Evolutionary conservation across 2,113 vertebrate genomes (phyloP).

Genomic region (Callipepla squamata): DNA sequence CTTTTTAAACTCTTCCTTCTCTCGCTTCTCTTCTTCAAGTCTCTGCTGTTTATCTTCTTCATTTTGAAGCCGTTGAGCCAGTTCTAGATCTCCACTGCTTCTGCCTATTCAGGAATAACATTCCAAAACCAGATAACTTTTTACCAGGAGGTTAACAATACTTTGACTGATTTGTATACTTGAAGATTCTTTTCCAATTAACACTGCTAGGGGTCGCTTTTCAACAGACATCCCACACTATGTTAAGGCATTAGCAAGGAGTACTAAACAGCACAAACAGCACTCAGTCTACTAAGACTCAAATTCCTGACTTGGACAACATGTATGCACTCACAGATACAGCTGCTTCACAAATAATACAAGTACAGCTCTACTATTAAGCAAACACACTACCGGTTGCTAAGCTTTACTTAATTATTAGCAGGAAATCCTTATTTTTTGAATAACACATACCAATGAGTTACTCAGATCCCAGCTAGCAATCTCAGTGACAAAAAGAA

Average conservation of each 20-base stretch:
- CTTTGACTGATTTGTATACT: not conserved
- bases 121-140: not conserved
- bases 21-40: conserved; percentile 76
- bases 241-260: not conserved
- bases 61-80: conserved; percentile 85
- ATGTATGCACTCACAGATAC: not conserved
- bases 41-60: conserved; percentile 82
- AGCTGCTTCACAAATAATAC: not conserved
- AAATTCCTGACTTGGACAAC: not conserved
- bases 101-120: conserved; percentile 33
- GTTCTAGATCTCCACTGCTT: conserved; percentile 73
- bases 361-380: not conserved
- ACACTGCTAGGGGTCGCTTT: not conserved
- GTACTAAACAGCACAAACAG: not conserved
- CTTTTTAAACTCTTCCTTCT: conserved; percentile 87
- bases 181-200: not conserved
- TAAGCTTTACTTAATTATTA: not conserved
- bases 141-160: not conserved
- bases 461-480: not conserved
- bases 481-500: not conserved
- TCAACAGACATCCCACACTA: not conserved
- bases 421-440: not conserved
- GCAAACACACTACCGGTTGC: not conserved
- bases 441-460: not conserved
- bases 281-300: not conserved